Evolutionary conservation across 1,140 invertebrate species (phyloP), one percentile per base, ranked within the genome.

Genomic region (Streblospio benedicti): DNA sequence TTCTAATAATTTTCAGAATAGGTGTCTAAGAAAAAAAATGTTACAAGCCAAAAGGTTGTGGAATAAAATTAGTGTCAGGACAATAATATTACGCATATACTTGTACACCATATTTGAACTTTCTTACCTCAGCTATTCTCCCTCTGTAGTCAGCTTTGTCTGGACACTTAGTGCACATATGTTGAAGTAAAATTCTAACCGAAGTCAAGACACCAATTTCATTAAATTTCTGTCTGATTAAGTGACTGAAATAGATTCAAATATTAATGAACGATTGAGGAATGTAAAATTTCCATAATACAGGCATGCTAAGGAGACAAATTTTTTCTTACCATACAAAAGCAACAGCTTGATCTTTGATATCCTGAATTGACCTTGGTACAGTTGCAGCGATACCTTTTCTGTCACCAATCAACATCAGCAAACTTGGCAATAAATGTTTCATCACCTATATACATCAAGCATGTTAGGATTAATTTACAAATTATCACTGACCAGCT

Each of bases 141-240:
- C 75, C 74, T 58, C 85, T 69, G 28, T 79, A 79, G 50, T 86
- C 85, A 1, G 81, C 64, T 62, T 79, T 77, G 47, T 86, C 85
- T 16, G 82, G 81, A 56, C 82, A 81, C 43, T 79, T 79, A 0
- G 78, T 57, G 70, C 84, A 83, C 16, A 85, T 52, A 18, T 84
- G 79, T 54, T 86, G 83, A 18, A 85, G 68, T 2, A 85, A 65
- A 56, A 76, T 80, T 55, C 75, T 67, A 0, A 82, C 71, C 2
- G 73, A 77, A 20, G 60, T 43, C 35, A 78, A 61, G 4, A 76
- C 70, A 2, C 72, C 67, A 35, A 80, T 59, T 18, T 69, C 57
- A 20, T 70, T 57, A 25, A 82, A 43, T 30, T 84, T 59, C 51
- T 75, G 76, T 60, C 71, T 73, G n/a, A 12, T 52, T 43, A 20